Percentiles rank a stretch among this genome's conserved stretches.
Conservation (phyloP, 1,140 invertebrate genomes). For the Cardiocondyla obscurior region DNA sequence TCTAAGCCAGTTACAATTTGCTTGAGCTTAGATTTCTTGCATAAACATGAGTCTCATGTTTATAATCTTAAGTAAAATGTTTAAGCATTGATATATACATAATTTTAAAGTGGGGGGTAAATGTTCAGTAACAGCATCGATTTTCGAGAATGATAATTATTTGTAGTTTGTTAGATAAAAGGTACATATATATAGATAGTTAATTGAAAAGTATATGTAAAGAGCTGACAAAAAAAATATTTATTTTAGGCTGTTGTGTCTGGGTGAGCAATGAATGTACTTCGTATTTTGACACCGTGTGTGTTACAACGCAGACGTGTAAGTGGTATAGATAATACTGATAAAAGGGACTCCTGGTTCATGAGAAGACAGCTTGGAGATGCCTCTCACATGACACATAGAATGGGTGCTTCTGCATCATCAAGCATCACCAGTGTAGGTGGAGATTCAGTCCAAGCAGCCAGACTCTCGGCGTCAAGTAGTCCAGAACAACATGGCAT, state of each 20-base stretch:
- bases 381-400: constrained; percentile 83
- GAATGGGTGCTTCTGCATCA: constrained; percentile 84
- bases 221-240: background rate
- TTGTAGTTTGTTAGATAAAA: background rate
- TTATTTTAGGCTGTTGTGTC: constrained; percentile 83
- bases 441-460: constrained; percentile 82
- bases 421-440: constrained; percentile 82
- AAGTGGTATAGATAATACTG: constrained; percentile 79
- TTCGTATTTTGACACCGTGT: constrained; percentile 86
- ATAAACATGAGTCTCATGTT: background rate
- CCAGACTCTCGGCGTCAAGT: constrained; percentile 81
- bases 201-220: background rate
- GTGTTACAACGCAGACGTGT: constrained; percentile 85
- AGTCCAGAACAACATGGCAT: constrained; percentile 81
- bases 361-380: constrained; percentile 82
- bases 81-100: background rate
- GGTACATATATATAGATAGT: background rate
- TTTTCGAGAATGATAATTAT: background rate
- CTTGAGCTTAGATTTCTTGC: background rate
- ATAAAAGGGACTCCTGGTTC: constrained; percentile 83
- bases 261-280: constrained; percentile 86
- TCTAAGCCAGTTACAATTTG: background rate
- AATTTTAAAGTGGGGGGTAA: background rate
- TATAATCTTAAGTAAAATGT: background rate
- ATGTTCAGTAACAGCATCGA: background rate